Evolutionary conservation across 2,888 invertebrate species (phyloP), one percentile per base, ranked within the genome.

Genomic region (Lepidocyrtinus sp.): DNA sequence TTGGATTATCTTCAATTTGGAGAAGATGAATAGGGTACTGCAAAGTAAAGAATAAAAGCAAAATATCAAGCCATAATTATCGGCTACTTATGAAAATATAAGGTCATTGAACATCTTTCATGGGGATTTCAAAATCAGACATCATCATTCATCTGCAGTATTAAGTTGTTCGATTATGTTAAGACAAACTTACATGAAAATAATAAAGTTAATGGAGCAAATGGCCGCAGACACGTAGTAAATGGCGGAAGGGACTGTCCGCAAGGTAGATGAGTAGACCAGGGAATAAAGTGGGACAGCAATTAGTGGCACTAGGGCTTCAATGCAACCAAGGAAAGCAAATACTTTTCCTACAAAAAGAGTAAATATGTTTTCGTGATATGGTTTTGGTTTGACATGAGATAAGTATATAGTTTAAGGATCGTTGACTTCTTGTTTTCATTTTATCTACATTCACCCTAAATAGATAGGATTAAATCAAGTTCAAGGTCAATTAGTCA

Each of bases 301-400:
- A 22, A 86, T 64, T 12, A 86, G 77, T 0, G 86, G 86, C 7
- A 86, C 86, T 0, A 86, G n/a, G 1, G 86, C 86, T 78, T 86
- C 86, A 67, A 86, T 85, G 63, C 86, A 86, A 22, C 86, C 86
- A 7, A 86, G 75, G 45, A 86, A 86, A 7, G 85, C 86, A 63
- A 86, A 86, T 5, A 86, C 84, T 70, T 83, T 82, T 19, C 86
- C 86, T 86, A 55, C 45, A 45, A 45, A 73, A 25, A 71, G 1
- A n/a, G n/a, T n/a, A n/a, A n/a, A n/a, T n/a, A n/a, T n/a, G n/a
- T n/a, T n/a, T n/a, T n/a, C n/a, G n/a, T n/a, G n/a, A n/a, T n/a
- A n/a, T n/a, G n/a, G n/a, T n/a, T n/a, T n/a, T n/a, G n/a, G n/a
- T n/a, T n/a, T n/a, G n/a, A n/a, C n/a, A n/a, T n/a, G n/a, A n/a